Evolutionary conservation across 2,797 vertebrate genomes (phyloP).

Genomic region (Oreochromis grahami): DNA sequence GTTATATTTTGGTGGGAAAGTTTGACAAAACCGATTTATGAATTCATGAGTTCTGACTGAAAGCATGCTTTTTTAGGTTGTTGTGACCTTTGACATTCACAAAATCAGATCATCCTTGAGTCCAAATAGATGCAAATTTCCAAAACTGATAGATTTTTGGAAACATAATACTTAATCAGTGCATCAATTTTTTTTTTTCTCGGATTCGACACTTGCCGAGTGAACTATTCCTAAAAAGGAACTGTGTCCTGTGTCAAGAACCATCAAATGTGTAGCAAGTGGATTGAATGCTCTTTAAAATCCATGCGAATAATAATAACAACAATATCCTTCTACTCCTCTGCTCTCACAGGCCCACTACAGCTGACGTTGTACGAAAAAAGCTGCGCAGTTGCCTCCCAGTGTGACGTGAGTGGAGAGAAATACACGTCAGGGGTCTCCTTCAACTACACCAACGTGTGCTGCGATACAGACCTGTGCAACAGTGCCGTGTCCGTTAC

Average conservation of each 20-base stretch:
- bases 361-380: conserved; percentile 74
- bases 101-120: background rate
- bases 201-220: background rate
- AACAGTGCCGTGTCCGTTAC: conserved; percentile 44
- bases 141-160: background rate
- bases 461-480: conserved; percentile 82
- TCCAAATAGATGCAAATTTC: background rate
- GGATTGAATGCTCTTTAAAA: background rate
- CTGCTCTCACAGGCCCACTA: conserved; percentile 54
- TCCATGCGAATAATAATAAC: rapidly evolving
- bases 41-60: rapidly evolving
- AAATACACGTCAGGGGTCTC: conserved; percentile 66
- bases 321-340: background rate
- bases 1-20: background rate
- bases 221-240: background rate
- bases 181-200: rapidly evolving
- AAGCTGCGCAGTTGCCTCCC: conserved; percentile 68
- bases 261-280: background rate
- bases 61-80: rapidly evolving
- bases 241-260: background rate
- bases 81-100: background rate
- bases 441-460: conserved; percentile 76
- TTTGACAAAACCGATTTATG: background rate
- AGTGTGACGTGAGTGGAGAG: conserved; percentile 70
- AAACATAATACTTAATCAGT: background rate